These are phyloP conservation scores for Acromyrmex heyeri DNA, from an alignment of 1,140 invertebrate genomes.

Conservation along the genomic window DNA sequence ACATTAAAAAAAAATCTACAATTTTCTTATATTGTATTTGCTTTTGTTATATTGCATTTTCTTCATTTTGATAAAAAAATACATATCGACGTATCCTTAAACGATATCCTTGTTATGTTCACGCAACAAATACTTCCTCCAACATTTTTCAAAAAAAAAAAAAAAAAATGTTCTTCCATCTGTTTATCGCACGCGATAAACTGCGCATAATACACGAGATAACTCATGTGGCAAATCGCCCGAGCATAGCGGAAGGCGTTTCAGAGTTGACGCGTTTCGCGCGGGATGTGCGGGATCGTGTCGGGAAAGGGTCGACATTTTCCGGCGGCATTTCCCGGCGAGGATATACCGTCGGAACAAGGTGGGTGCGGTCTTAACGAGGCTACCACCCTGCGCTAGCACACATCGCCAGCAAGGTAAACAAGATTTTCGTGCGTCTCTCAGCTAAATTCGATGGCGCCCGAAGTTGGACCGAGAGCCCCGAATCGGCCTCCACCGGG, in stretches of 20 bases:
- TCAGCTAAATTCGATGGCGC: slow-evolving; percentile 34
- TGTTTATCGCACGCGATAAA: slow-evolving; percentile 20
- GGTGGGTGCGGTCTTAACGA: slow-evolving; percentile 31
- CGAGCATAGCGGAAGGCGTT: neutral
- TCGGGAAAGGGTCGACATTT: slow-evolving; percentile 45
- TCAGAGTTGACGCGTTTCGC: slow-evolving; percentile 17
- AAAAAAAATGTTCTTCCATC: neutral
- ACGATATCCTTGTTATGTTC: neutral
- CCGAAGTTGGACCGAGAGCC: neutral
- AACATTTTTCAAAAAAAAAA: neutral
- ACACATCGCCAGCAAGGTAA: slow-evolving; percentile 28
- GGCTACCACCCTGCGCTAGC: neutral
- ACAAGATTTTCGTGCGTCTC: slow-evolving; percentile 50
- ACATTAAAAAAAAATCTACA: too few species aligned
- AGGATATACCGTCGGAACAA: slow-evolving; percentile 27
- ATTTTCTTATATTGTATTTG: too few species aligned
- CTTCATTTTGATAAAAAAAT: neutral
- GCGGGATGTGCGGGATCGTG: slow-evolving; percentile 7
- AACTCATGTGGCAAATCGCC: slow-evolving; percentile 35
- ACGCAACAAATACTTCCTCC: neutral
- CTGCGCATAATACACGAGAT: neutral
- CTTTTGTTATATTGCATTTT: neutral
- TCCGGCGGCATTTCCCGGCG: slow-evolving; percentile 29
- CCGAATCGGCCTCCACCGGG: neutral
- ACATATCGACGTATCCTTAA: neutral